Evolutionary conservation across 2,888 invertebrate genomes (phyloP), one percentile per base, ranked within the genome.

Genomic region (Heliconius ethilla): DNA sequence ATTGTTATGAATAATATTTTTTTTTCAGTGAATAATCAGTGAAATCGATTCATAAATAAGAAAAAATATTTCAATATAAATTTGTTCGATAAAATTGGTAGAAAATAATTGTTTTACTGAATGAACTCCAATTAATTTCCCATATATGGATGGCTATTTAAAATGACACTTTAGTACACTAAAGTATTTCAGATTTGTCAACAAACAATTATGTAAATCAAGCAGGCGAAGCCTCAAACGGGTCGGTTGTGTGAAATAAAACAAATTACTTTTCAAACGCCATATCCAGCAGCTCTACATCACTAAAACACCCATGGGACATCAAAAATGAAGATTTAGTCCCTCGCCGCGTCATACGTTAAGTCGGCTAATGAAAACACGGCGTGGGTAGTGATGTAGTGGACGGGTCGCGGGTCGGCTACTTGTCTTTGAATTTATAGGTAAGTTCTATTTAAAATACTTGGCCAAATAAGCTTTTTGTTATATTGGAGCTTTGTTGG

Each of bases 301-400:
- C 86, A 65, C 3, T 3, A 69, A 40, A 73, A 82, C 87, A 89
- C 92, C 92, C 93, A 88, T 89, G 94, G 93, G 94, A 92, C 92
- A 90, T 94, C 94, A 94, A 94, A 94, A 94, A 94, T 94, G 93
- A 94, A 94, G 94, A 94, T 94, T 93, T 94, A 94, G 93, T 91
- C 93, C 91, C 93, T 85, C 86, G 90, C 88, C 92, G 90, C 93
- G 92, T 94, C 94, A 94, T 93, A 93, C 92, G 92, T 94, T 94
- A 92, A 87, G 89, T 88, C 87, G 83, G 84, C 90, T 94, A 94
- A 94, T 94, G 94, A 94, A 94, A 93, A 93, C 93, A 93, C 89
- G 92, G 87, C 85, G 84, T 83, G 83, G 82, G 87, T 89, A 89
- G 88, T 92, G 93, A 92, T 90, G 92, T 88, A 90, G 89, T 87